Base-by-base conservation (phyloP, 2,888 invertebrate genomes). In the Drosophila cracens region DNA sequence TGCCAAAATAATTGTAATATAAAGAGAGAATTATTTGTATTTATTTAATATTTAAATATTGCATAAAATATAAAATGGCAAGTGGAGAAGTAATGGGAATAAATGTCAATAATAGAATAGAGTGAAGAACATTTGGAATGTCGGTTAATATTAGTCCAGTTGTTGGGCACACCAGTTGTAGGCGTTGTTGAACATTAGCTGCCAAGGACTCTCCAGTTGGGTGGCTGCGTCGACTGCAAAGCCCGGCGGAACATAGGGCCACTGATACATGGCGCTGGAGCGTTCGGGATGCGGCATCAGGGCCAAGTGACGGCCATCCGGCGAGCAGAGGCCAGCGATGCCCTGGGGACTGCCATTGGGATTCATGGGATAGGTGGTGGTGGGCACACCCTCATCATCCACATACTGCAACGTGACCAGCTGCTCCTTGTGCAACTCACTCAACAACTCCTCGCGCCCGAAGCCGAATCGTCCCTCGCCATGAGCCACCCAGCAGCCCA, bases 231-330 rank as follows among this genome's bases (percentile, higher is more conserved):
- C 21, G 10, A 87, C 76, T 18, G 73, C 70, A 92, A 95, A 94
- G 63, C 93, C 92, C 10, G 93, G 91, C 10, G 95, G 95, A 79
- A 94, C 93, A 91, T 96, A 95, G 1, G 98, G 96, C 96, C 98
- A 98, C 93, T 99, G 99, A 96, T 98, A 98, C 82, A 96, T 95
- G 83, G 97, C 94, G 71, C 97, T 95, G 91, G 97, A 98, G 74
- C 99, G 95, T 94, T 99, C 99, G 0, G 99, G 99, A 94, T 99
- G 99, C 4, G 99, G 99, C 99, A 99, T 99, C 95, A 99, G 95
- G 0, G 99, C 99, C 83, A 99, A 94, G 93, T 99, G 99, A 6
- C 99, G 95, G 0, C 99, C 99, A 94, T 99, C 96, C 1, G 93
- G 90, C 0, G 99, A 99, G 84, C 98, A 97, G 64, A 99, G 93